phyloP scores from a whole-genome alignment of 2,888 invertebrate species.

The Cryptocephalus primarius region DNA sequence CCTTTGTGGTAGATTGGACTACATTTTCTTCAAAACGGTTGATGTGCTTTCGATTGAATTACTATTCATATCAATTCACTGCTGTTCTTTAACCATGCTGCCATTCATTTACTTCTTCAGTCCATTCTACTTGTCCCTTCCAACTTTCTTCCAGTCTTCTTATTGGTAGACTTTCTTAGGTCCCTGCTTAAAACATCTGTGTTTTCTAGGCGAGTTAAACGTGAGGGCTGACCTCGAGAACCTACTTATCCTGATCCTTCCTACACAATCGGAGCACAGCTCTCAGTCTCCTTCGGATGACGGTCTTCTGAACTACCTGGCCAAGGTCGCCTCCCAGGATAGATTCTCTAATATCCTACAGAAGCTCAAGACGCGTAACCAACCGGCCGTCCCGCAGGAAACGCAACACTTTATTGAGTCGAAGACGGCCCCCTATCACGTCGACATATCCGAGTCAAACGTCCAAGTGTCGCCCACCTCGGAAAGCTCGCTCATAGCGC shows the following conservation, averaged over 20 bases:
- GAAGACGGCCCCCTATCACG: slow-evolving; percentile 53
- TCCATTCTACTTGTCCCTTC: no score
- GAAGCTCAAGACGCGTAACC: background rate
- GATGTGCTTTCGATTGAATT: no score
- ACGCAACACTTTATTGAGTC: slow-evolving; percentile 54
- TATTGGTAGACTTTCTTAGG: no score
- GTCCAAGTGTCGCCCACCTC: slow-evolving; percentile 15
- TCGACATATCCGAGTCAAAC: slow-evolving; percentile 43
- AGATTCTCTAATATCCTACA: no score
- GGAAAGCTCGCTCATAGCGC: slow-evolving; percentile 25
- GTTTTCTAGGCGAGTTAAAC: slow-evolving; percentile 37
- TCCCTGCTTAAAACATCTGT: no score
- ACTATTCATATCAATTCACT: no score
- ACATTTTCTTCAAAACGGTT: no score
- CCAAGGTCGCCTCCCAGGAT: slow-evolving; percentile 9
- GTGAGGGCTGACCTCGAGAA: slow-evolving; percentile 65
- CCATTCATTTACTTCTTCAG: no score
- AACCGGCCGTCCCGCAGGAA: slow-evolving; percentile 16
- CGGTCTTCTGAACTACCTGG: slow-evolving; percentile 26
- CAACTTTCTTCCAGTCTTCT: no score
- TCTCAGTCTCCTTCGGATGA: slow-evolving; percentile 1
- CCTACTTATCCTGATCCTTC: slow-evolving; percentile 52
- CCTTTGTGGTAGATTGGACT: no score
- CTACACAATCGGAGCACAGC: slow-evolving; percentile 13
- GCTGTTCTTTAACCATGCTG: no score